Conservation (phyloP, 1,140 invertebrate genomes). For the Panulirus ornatus region DNA sequence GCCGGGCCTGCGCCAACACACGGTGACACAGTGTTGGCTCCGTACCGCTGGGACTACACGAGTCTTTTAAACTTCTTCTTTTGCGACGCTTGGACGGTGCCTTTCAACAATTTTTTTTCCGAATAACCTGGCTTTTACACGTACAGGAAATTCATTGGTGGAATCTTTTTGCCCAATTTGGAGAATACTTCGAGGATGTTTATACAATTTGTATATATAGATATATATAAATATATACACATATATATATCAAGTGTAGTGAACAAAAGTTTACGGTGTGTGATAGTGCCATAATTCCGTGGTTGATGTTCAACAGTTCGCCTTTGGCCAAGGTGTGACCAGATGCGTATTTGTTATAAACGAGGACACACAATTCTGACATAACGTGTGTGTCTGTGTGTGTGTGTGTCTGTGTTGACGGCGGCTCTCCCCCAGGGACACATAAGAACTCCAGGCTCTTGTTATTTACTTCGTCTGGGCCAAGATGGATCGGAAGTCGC, state of each 20-base stretch:
- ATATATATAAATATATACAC: too few relatives aligned
- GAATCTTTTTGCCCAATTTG: slow-evolving; percentile 49
- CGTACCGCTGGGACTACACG: slow-evolving; percentile 16
- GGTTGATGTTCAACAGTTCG: slow-evolving; percentile 46
- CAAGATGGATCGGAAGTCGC: slow-evolving; percentile 67
- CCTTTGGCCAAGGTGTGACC: slow-evolving; percentile 52
- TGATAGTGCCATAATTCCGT: slow-evolving; percentile 45
- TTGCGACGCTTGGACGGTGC: slow-evolving; percentile 52
- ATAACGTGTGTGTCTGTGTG: slow-evolving; percentile 43
- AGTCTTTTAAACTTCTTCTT: slow-evolving; percentile 29
- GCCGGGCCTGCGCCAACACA: slow-evolving; percentile 60
- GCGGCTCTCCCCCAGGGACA: slow-evolving; percentile 56
- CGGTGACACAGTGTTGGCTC: slow-evolving; percentile 56
- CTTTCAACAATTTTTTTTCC: slow-evolving; percentile 53
- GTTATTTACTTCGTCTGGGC: slow-evolving; percentile 29
- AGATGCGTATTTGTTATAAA: slow-evolving; percentile 35
- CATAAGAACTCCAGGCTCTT: slow-evolving; percentile 46
- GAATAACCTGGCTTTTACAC: slow-evolving; percentile 43
- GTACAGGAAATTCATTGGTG: slow-evolving; percentile 56
- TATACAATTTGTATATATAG: neutral
- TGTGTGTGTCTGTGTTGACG: too few relatives aligned
- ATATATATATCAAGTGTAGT: slow-evolving; percentile 45
- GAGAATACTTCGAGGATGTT: slow-evolving; percentile 47
- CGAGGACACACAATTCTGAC: slow-evolving; percentile 24
- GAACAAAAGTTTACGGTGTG: slow-evolving; percentile 55